These are phyloP conservation scores for Tyto alba DNA, from an alignment of 2,113 vertebrate genomes.

Conservation along the genomic window DNA sequence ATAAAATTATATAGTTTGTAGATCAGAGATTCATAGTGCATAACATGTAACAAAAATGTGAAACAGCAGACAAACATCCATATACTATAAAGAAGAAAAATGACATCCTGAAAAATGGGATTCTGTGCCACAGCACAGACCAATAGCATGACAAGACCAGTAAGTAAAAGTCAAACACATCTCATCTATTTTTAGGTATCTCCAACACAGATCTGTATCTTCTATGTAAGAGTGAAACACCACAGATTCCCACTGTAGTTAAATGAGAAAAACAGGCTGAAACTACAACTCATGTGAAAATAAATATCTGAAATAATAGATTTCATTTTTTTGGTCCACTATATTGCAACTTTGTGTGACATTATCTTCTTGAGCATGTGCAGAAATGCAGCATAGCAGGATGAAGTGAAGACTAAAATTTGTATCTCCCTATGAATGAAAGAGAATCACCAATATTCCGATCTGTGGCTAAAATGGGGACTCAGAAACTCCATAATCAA, in stretches of 20 bases:
- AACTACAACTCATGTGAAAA: neutral
- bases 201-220: neutral
- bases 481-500: neutral
- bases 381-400: neutral
- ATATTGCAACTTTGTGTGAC: neutral
- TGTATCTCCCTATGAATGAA: rapidly evolving
- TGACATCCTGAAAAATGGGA: neutral
- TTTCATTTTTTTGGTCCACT: neutral
- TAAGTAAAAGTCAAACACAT: neutral
- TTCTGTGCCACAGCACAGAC: neutral
- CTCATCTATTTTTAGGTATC: neutral
- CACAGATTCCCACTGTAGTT: neutral
- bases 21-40: neutral
- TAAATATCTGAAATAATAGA: neutral
- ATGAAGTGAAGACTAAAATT: neutral
- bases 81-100: neutral
- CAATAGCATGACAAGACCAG: neutral
- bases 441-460: neutral
- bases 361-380: neutral
- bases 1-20: neutral
- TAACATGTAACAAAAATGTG: neutral
- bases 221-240: rapidly evolving
- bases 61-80: neutral
- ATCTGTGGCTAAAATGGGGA: neutral
- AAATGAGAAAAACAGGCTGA: neutral